A percentile compares a stretch with the other conserved stretches of the same genome.
These are phyloP conservation scores for Oncorhynchus tshawytscha DNA, from an alignment of 2,113 vertebrate species.

Conservation along the genomic window DNA sequence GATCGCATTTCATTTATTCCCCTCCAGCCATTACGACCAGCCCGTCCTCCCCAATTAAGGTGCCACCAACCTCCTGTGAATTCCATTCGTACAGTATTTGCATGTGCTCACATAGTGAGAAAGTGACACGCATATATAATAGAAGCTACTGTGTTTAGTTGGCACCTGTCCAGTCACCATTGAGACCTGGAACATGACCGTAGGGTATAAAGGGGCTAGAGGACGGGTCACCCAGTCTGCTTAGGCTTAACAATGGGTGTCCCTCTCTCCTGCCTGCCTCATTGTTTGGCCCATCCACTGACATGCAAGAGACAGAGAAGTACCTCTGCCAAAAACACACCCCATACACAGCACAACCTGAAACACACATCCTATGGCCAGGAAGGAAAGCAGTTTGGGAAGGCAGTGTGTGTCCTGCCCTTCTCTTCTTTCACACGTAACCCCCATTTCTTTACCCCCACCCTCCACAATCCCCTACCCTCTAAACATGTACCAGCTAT, in stretches of 20 bases:
- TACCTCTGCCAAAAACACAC: background rate
- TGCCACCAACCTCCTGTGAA: no score
- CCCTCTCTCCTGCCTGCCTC: background rate
- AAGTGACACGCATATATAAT: no score
- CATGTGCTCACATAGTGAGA: no score
- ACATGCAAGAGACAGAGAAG: background rate
- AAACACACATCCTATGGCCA: background rate
- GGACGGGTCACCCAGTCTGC: background rate
- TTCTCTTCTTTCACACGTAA: background rate
- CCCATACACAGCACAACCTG: background rate
- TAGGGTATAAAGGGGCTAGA: no score
- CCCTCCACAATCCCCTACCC: background rate
- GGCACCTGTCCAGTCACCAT: no score
- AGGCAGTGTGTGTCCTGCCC: background rate
- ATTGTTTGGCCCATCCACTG: background rate
- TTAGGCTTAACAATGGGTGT: background rate
- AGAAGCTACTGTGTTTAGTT: no score
- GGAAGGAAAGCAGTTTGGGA: background rate
- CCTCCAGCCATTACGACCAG: no score
- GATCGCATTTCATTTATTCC: no score
- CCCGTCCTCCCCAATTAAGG: no score
- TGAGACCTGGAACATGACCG: no score
- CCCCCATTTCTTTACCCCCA: background rate
- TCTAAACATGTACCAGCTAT: background rate
- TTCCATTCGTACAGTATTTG: no score